Evolutionary conservation across 2,797 vertebrate genomes (phyloP).

Genomic region (Paramormyrops hopkinsi): DNA sequence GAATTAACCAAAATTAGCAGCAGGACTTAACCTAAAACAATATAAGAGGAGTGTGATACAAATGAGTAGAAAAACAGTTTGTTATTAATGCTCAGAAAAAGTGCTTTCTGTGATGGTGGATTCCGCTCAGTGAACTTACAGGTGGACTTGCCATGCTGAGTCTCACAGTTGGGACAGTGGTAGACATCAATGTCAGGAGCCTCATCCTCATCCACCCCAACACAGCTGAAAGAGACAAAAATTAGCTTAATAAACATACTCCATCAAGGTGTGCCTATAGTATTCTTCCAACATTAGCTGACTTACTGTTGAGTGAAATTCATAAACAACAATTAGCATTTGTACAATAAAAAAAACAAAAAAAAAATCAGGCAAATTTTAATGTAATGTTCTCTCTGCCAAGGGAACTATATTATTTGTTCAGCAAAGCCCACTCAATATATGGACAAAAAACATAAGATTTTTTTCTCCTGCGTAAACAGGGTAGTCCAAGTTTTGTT

Average conservation of each 20-base stretch:
- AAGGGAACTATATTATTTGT: neutral
- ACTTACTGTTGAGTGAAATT: neutral
- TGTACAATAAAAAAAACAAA: neutral
- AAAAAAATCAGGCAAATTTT: neutral
- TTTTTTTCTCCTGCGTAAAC: neutral
- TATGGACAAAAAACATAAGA: neutral
- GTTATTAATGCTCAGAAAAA: neutral
- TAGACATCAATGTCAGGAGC: conserved; percentile 74
- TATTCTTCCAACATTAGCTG: neutral
- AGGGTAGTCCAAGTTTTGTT: neutral
- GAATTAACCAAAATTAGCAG: neutral
- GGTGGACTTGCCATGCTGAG: conserved; percentile 70
- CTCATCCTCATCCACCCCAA: conserved; percentile 73
- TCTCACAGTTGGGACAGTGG: conserved; percentile 73
- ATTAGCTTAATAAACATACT: neutral
- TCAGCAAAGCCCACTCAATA: neutral
- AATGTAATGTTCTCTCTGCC: neutral
- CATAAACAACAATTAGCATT: neutral
- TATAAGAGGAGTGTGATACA: neutral
- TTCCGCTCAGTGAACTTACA: conserved; percentile 47
- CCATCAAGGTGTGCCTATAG: neutral
- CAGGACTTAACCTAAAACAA: neutral
- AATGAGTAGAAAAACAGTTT: neutral
- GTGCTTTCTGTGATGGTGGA: neutral
- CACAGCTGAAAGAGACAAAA: conserved; percentile 52